phyloP scores from a whole-genome alignment of 2,888 invertebrate species.

The Chymomyza fuscimana region DNA sequence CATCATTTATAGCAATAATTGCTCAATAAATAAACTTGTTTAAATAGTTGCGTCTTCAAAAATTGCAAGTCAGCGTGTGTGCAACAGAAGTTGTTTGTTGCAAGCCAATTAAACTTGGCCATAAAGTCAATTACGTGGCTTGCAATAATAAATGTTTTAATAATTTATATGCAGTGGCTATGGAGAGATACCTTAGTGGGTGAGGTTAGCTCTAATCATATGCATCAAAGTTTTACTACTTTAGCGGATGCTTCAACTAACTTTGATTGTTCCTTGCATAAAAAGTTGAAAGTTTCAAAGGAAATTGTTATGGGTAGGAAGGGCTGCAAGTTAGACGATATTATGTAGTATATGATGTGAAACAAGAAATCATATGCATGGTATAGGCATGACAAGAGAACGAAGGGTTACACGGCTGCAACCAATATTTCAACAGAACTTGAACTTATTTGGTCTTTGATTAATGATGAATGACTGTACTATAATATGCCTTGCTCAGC shows the following conservation, averaged over 20 bases:
- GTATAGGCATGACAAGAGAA: no score
- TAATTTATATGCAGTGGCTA: background rate
- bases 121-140: conserved; percentile 50
- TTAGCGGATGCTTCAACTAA: background rate
- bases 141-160: conserved; percentile 34
- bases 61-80: conserved; percentile 8
- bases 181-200: background rate
- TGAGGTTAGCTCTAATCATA: background rate
- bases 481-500: no score
- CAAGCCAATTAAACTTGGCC: conserved; percentile 43
- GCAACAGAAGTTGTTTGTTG: background rate
- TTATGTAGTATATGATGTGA: no score
- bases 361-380: no score
- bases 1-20: conserved; percentile 51
- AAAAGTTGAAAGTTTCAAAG: background rate
- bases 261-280: conserved; percentile 15
- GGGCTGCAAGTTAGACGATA: no score
- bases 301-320: background rate
- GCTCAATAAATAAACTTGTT: conserved; percentile 52
- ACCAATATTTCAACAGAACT: no score
- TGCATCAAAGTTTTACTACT: background rate
- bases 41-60: background rate
- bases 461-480: no score
- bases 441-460: no score
- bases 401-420: no score